Evolutionary conservation across 53 echinoderm and acorn worm species (phyloP).

Genomic region (Hippasteria phrygiana): DNA sequence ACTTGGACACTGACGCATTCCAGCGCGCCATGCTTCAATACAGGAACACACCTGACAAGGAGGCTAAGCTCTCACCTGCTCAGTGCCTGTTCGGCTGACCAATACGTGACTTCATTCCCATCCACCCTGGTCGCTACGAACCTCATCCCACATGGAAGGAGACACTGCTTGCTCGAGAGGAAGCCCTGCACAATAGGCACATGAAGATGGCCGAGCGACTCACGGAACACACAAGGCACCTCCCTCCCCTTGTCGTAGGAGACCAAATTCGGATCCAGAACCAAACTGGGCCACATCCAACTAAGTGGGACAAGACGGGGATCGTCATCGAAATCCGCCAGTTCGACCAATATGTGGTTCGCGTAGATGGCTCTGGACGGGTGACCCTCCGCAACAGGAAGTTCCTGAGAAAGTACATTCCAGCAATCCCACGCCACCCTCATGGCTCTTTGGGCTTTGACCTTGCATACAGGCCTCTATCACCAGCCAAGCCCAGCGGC

Average conservation of each 20-base stretch:
- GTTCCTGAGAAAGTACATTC: not conserved
- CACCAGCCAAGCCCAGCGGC: no score
- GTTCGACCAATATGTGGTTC: constrained; percentile 65
- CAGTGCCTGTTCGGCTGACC: constrained; percentile 69
- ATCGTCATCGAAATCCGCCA: constrained; percentile 60
- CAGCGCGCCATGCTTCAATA: constrained; percentile 65
- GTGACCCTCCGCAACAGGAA: not conserved
- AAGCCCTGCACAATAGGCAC: not conserved
- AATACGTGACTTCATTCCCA: constrained; percentile 69
- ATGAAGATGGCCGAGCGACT: no score
- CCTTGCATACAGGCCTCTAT: no score
- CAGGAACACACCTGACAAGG: constrained; percentile 66
- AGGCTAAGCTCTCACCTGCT: constrained; percentile 59
- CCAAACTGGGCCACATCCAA: constrained; percentile 50
- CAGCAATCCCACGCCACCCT: no score
- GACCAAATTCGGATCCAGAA: no score
- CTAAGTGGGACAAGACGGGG: constrained; percentile 71
- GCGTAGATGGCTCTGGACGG: constrained; percentile 70
- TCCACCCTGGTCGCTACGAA: constrained; percentile 22
- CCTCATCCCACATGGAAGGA: constrained; percentile 54
- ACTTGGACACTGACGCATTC: constrained; percentile 31
- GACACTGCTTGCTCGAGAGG: not conserved
- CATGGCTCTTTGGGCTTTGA: no score
- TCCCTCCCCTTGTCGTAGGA: constrained; percentile 42
- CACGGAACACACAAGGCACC: no score